A percentile compares a stretch with the other conserved stretches of the same genome.
Conservation (phyloP, 2,113 vertebrate species). For the Polypterus senegalus region DNA sequence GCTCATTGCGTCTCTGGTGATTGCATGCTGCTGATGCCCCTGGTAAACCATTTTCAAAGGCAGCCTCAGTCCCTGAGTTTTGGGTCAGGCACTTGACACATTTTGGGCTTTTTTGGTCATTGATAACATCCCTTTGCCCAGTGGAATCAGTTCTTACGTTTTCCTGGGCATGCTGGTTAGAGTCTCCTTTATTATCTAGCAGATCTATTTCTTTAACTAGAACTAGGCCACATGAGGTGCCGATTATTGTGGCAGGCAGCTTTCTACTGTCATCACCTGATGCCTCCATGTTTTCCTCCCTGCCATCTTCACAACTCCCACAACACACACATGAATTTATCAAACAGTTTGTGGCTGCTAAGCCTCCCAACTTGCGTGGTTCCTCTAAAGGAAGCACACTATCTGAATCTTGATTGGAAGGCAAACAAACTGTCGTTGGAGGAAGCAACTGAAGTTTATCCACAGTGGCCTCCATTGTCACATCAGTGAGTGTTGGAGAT, state of each 20-base stretch:
- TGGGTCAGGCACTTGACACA: conserved; percentile 64
- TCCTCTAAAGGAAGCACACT: conserved; percentile 25
- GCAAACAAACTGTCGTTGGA: neutral
- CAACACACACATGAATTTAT: conserved; percentile 91
- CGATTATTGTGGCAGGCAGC: conserved; percentile 36
- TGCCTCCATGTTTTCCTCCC: conserved; percentile 48
- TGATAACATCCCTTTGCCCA: conserved; percentile 21
- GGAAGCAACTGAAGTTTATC: conserved; percentile 39
- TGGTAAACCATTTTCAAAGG: conserved; percentile 23
- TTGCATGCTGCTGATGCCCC: conserved; percentile 23
- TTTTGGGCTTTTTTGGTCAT: conserved; percentile 30
- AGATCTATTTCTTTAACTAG: conserved; percentile 38
- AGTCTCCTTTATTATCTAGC: conserved; percentile 32
- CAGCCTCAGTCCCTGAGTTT: conserved; percentile 37
- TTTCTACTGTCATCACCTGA: conserved; percentile 35
- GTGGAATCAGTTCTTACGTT: conserved; percentile 27
- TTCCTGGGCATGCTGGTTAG: conserved; percentile 33
- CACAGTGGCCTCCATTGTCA: conserved; percentile 27
- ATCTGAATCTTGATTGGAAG: conserved; percentile 9
- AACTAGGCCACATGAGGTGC: conserved; percentile 46
- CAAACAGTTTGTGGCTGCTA: conserved; percentile 70
- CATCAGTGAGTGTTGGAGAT: conserved; percentile 53
- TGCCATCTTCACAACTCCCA: conserved; percentile 67
- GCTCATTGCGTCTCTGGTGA: conserved; percentile 39
- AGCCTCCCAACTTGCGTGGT: conserved; percentile 49